Percentiles rank a stretch among this genome's conserved stretches.
These are phyloP conservation scores for Heliconius himera DNA, from an alignment of 1,140 invertebrate genomes.

Conservation along the genomic window DNA sequence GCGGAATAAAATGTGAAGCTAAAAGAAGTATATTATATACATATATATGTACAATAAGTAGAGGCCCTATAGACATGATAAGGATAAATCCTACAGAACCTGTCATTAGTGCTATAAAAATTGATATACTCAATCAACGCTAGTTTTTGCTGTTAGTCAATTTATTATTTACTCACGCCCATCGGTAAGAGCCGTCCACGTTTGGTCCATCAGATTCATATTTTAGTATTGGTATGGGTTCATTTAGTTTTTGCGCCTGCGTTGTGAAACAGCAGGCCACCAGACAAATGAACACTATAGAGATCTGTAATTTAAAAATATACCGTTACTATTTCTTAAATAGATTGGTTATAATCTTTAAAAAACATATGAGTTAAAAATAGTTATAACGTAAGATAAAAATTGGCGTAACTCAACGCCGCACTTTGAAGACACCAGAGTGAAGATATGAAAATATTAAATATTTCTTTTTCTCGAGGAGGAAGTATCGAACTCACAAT, in stretches of 20 bases:
- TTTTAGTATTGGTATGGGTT: slow-evolving; percentile 81
- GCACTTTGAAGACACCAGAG: too few species aligned
- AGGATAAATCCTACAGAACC: not conserved
- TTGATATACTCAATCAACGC: not conserved
- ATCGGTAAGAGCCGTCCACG: slow-evolving; percentile 86
- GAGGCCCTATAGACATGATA: not conserved
- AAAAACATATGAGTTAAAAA: not conserved
- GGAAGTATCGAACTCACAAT: too few species aligned
- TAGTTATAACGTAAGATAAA: not conserved
- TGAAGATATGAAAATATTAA: too few species aligned
- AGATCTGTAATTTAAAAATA: slow-evolving; percentile 56
- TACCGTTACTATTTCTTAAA: too few species aligned
- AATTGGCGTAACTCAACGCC: too few species aligned
- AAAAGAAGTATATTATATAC: too few species aligned
- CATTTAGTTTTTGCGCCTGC: slow-evolving; percentile 46
- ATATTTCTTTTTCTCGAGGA: too few species aligned
- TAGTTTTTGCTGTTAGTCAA: not conserved
- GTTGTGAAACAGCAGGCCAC: slow-evolving; percentile 37
- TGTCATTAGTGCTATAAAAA: not conserved
- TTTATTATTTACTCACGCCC: slow-evolving; percentile 64
- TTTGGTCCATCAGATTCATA: slow-evolving; percentile 84
- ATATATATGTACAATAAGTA: too few species aligned
- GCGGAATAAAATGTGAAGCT: too few species aligned
- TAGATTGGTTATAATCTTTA: too few species aligned
- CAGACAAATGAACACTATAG: slow-evolving; percentile 45